These are phyloP conservation scores for Papilio glaucus DNA, from an alignment of 1,140 invertebrate genomes.

Conservation along the genomic window DNA sequence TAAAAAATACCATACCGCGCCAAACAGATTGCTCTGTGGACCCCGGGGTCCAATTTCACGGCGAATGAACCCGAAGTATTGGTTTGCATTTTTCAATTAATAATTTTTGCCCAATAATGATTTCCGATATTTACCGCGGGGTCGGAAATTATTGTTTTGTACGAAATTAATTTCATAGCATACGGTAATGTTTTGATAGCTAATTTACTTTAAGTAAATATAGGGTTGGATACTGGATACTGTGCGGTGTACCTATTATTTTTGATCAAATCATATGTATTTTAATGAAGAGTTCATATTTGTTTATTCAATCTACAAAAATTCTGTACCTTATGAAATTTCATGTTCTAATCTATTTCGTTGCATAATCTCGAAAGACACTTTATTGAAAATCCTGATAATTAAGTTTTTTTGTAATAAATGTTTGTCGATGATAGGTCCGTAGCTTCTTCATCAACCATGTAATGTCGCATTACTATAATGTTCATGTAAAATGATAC, in stretches of 20 bases:
- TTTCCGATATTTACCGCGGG: conserved; percentile 50
- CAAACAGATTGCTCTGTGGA: conserved; percentile 31
- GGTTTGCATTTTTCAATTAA: conserved; percentile 58
- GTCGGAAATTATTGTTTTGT: conserved; percentile 31
- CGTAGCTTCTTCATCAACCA: too few relatives aligned
- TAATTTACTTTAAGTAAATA: conserved; percentile 13
- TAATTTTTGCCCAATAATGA: conserved; percentile 57
- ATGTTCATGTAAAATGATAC: too few relatives aligned
- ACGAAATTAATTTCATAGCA: conserved; percentile 31
- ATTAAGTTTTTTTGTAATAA: too few relatives aligned
- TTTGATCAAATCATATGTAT: too few relatives aligned
- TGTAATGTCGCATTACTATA: too few relatives aligned
- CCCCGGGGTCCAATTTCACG: conserved; percentile 55
- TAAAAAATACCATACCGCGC: conserved; percentile 34
- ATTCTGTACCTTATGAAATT: too few relatives aligned
- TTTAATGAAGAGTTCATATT: too few relatives aligned
- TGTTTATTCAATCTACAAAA: too few relatives aligned
- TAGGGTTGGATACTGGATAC: neutral
- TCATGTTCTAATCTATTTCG: too few relatives aligned
- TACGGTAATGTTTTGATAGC: neutral
- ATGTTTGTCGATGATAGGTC: too few relatives aligned
- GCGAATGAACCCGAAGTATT: conserved; percentile 45
- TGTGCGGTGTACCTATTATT: neutral
- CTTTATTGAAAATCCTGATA: too few relatives aligned
- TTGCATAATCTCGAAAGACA: too few relatives aligned